phyloP scores from a whole-genome alignment of 2,113 vertebrate genomes.

The Notiomystis cincta region DNA sequence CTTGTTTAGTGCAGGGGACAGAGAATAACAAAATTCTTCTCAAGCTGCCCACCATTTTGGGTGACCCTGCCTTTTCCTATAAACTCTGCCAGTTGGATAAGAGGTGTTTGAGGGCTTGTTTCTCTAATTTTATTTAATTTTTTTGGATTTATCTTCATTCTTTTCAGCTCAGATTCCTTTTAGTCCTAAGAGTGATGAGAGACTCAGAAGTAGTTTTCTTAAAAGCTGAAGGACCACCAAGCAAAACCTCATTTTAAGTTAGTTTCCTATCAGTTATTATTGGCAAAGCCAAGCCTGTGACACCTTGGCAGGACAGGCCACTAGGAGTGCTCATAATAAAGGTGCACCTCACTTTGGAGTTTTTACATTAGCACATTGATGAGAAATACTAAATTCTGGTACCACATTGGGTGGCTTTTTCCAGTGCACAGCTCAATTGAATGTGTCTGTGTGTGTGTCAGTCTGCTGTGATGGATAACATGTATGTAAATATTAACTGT shows the following conservation, averaged over 20 bases:
- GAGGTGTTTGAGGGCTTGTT: not conserved
- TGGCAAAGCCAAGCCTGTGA: not conserved
- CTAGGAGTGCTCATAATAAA: not conserved
- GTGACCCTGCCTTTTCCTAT: not conserved
- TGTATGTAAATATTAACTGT: not conserved
- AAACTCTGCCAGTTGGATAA: not conserved
- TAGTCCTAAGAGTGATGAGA: not conserved
- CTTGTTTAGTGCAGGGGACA: not conserved
- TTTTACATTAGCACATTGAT: not conserved
- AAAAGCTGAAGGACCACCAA: not conserved
- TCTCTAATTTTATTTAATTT: not conserved
- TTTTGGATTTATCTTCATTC: not conserved
- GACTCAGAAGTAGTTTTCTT: not conserved
- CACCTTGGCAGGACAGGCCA: not conserved
- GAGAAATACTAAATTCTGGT: not conserved
- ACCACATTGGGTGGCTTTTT: not conserved
- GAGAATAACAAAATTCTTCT: not conserved
- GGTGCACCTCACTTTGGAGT: not conserved
- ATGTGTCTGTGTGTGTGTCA: not conserved
- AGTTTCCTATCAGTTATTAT: not conserved
- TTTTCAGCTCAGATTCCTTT: not conserved
- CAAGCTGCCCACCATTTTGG: not conserved
- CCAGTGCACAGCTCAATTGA: not conserved
- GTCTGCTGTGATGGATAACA: not conserved
- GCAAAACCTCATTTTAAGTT: not conserved